Percentiles rank a stretch among this genome's conserved stretches.
phyloP scores from a whole-genome alignment of 2,113 vertebrate species.

The Megalops atlanticus region DNA sequence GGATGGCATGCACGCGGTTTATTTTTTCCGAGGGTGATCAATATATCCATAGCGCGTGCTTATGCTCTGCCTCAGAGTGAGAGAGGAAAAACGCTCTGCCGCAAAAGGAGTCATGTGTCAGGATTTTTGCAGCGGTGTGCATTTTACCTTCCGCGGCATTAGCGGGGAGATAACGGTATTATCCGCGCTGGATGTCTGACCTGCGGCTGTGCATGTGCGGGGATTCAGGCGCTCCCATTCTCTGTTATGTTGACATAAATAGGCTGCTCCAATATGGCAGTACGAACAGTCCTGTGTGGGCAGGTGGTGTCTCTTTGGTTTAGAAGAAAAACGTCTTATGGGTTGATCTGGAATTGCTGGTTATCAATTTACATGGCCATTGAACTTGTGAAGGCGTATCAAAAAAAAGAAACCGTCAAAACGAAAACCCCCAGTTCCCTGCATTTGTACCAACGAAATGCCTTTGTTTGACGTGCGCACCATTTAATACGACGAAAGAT shows the following conservation, averaged over 20 bases:
- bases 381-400: too few relatives aligned
- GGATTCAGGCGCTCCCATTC: not conserved
- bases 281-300: not conserved
- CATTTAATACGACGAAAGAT: too few relatives aligned
- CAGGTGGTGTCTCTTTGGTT: too few relatives aligned
- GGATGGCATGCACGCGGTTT: not conserved
- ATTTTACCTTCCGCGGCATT: not conserved
- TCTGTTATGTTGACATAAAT: not conserved
- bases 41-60: not conserved
- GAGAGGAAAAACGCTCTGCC: not conserved
- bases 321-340: too few relatives aligned
- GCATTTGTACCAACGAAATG: too few relatives aligned
- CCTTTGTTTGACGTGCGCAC: too few relatives aligned
- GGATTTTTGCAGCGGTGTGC: constrained; percentile 7
- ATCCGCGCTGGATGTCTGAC: not conserved
- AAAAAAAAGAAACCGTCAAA: too few relatives aligned
- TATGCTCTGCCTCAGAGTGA: not conserved
- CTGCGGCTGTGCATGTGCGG: not conserved
- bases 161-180: not conserved
- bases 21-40: not conserved
- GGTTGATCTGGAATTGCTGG: too few relatives aligned
- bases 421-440: too few relatives aligned
- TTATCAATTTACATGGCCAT: too few relatives aligned
- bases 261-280: not conserved
- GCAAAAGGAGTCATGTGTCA: not conserved